Evolutionary conservation across 2,797 vertebrate genomes (phyloP).

Genomic region (Molossus molossus): DNA sequence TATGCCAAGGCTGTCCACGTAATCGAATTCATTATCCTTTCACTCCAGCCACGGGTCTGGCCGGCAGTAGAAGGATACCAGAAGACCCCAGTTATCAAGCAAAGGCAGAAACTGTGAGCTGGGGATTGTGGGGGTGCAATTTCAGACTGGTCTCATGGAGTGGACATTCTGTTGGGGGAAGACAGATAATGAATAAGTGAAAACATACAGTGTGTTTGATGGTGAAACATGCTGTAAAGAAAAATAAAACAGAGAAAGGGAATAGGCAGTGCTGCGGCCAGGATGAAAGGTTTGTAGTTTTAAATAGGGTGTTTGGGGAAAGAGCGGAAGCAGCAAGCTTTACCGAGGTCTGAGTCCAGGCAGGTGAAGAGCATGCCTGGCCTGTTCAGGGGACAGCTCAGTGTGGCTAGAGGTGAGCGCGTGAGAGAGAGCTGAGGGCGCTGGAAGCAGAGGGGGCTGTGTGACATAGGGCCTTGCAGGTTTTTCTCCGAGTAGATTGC

Average conservation of each 20-base stretch:
- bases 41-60: constrained; percentile 37
- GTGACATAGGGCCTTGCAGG: neutral
- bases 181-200: neutral
- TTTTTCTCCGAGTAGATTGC: neutral
- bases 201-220: neutral
- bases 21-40: constrained; percentile 70
- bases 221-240: neutral
- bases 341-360: neutral
- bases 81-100: neutral
- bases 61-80: neutral
- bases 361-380: neutral
- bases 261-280: neutral
- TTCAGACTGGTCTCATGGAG: neutral
- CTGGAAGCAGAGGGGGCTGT: neutral
- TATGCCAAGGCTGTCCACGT: constrained; percentile 54
- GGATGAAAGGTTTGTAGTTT: neutral
- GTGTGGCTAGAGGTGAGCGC: neutral
- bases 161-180: neutral
- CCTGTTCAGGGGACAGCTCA: neutral
- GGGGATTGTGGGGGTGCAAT: no score
- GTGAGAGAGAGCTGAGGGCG: no score
- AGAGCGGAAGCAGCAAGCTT: neutral
- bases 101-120: neutral
- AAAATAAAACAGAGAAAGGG: constrained; percentile 18
- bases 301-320: neutral